Evolutionary conservation across 2,113 vertebrate species (phyloP), one percentile per base, ranked within the genome.

Genomic region (Cephalopterus ornatus): DNA sequence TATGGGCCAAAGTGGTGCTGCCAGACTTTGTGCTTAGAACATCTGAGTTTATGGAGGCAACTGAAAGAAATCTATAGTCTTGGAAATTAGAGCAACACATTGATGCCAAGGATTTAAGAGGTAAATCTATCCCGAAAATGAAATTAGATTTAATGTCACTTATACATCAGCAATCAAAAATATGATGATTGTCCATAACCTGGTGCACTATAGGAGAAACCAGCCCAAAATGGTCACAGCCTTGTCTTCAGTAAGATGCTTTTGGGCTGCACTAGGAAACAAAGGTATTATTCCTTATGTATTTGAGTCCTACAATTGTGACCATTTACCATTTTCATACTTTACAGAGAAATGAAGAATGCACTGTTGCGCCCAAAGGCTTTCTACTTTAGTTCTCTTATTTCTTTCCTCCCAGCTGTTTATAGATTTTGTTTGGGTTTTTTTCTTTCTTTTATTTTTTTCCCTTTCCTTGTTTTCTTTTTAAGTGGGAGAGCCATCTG

Each of bases 341-440:
- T 37, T 92, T 11, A 56, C 0, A 0, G 35, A 37, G 22, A 33
- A 20, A 50, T 28, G 3, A 2, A 44, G 41, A 24, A 49, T 2
- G 2, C 14, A 33, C 11, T 32, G 11, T 44, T 59, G 10, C 12
- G 8, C 9, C 19, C 50, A 75, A 79, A 83, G 19, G 3, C 12
- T 83, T 95, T 83, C 49, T 56, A 10, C 11, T 56, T 88, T 28
- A 72, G 1, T 24, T 63, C 7, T 77, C 32, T n/a, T 17, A 23
- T 56, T 77, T 47, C 17, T 68, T 87, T 81, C 46, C 2, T 7
- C 12, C 4, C 21, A 65, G 15, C 6, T 55, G 5, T 88, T 83
- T 79, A 83, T 55, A 17, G 5, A 41, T 74, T 70, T 12, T 12
- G 6, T 53, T 67, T 47, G 2, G 8, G 0, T 6, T 24, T 26